Conservation (phyloP, 2,888 invertebrate genomes). For the Calameuta filiformis region DNA sequence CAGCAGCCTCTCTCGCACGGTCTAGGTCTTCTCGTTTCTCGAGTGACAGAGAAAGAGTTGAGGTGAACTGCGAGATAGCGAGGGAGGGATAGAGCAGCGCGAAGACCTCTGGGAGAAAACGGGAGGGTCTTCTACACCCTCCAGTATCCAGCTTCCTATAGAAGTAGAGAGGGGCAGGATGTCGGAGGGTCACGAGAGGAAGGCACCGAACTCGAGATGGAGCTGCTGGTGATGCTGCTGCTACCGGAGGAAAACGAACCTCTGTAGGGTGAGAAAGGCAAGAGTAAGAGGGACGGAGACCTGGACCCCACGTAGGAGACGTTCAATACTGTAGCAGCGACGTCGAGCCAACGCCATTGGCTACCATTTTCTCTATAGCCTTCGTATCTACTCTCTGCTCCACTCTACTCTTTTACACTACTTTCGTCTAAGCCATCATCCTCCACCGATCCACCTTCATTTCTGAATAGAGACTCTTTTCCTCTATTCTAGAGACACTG, state of each 20-base stretch:
- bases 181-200: constrained; percentile 52
- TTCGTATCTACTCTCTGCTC: constrained; percentile 20
- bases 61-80: constrained; percentile 14
- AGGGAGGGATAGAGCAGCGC: constrained; percentile 28
- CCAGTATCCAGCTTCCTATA: constrained; percentile 15
- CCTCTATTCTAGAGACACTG: background rate
- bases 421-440: background rate
- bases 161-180: constrained; percentile 45
- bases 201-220: constrained; percentile 16
- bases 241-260: constrained; percentile 19
- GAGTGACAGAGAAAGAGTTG: background rate
- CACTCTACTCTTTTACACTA: constrained; percentile 22
- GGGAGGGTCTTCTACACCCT: constrained; percentile 37
- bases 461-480: background rate
- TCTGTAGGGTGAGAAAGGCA: constrained; percentile 13
- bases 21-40: background rate
- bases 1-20: constrained; percentile 33
- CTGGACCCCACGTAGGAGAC: constrained; percentile 61
- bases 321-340: constrained; percentile 62
- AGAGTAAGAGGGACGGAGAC: constrained; percentile 42
- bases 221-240: constrained; percentile 22
- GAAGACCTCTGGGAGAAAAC: constrained; percentile 7
- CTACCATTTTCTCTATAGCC: constrained; percentile 54
- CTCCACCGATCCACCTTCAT: background rate
- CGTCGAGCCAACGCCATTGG: constrained; percentile 61